Evolutionary conservation across 2,797 vertebrate genomes (phyloP).

Genomic region (Cynopterus sphinx): DNA sequence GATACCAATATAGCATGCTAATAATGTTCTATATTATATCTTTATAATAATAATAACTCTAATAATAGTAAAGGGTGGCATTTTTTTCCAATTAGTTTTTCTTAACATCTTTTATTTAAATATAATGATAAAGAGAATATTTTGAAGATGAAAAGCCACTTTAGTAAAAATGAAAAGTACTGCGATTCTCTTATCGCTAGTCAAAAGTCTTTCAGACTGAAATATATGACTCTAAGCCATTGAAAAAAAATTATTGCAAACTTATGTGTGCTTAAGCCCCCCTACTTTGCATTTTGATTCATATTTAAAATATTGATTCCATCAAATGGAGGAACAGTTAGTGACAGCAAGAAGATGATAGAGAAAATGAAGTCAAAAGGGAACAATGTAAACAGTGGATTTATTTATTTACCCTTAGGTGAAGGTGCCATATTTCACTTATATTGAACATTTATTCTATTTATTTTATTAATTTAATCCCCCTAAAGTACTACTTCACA

Average conservation of each 20-base stretch:
- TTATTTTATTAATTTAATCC: slow-evolving; percentile 81
- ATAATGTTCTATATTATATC: background rate
- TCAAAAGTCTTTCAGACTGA: slow-evolving; percentile 71
- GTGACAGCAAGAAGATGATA: slow-evolving; percentile 74
- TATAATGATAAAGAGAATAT: background rate
- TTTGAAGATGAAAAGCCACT: slow-evolving; percentile 56
- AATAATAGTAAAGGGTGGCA: background rate
- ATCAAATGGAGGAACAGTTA: slow-evolving; percentile 77
- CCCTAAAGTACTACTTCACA: slow-evolving; percentile 64
- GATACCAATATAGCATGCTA: background rate
- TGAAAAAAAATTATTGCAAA: slow-evolving; percentile 74
- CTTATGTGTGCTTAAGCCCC: slow-evolving; percentile 66
- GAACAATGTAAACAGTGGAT: slow-evolving; percentile 81
- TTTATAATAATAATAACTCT: background rate
- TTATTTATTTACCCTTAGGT: slow-evolving; percentile 80
- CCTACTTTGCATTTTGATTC: slow-evolving; percentile 75
- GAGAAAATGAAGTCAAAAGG: slow-evolving; percentile 80
- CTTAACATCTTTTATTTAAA: slow-evolving; percentile 34
- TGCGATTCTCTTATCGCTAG: slow-evolving; percentile 28
- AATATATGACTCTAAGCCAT: slow-evolving; percentile 62
- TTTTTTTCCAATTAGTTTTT: background rate
- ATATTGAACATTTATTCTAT: slow-evolving; percentile 78
- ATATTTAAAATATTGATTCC: slow-evolving; percentile 82
- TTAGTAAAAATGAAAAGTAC: slow-evolving; percentile 38
- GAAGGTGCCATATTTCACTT: slow-evolving; percentile 76